Base-by-base conservation (phyloP, 2,113 vertebrate genomes). In the Notothenia coriiceps region DNA sequence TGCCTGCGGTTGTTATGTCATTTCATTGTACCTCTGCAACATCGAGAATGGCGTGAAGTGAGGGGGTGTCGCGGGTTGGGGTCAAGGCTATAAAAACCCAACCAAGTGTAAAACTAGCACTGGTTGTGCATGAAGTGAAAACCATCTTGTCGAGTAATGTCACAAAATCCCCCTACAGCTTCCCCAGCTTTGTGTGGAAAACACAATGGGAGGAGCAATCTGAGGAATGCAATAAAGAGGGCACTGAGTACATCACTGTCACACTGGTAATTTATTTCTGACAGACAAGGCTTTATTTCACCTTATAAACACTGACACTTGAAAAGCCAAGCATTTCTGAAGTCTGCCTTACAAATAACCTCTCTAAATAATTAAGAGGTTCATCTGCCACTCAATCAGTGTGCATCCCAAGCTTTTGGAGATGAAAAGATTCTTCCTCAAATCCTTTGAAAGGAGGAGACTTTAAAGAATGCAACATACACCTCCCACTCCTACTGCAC, bases 341-440 rank as follows among this genome's bases (percentile, higher is more conserved):
- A 89, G 82, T 78, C 75, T 80, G 61, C 77, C 87, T 89, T 79
- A 86, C 86, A 86, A 93, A 91, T 87, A 84, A 92, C 89, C 87
- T 89, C 86, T 88, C 87, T 88, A 75, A 90, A 92, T 93, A 92
- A 93, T 92, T 93, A 89, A 87, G 79, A 89, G 83, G 74, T 90
- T 86, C 76, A 79, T 90, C 89, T 90, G 89, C 78, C 83, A 92
- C 68, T 90, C 87, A 92, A 91, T 92, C 88, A 89, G 77, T 1
- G 47, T 18, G 33, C 71, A 47, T 87, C 77, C 60, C 63, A 87
- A 83, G 77, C 86, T 55, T 75, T 74, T 65, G 72, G 54, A 89
- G 92, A 91, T 90, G 85, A 91, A 88, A 90, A 29, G 20, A 44
- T 62, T 76, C 74, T 52, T 71, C 82, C 67, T 84, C 46, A 78